Evolutionary conservation across 2,797 vertebrate genomes (phyloP), one percentile per base, ranked within the genome.

Genomic region (Tapirus indicus): DNA sequence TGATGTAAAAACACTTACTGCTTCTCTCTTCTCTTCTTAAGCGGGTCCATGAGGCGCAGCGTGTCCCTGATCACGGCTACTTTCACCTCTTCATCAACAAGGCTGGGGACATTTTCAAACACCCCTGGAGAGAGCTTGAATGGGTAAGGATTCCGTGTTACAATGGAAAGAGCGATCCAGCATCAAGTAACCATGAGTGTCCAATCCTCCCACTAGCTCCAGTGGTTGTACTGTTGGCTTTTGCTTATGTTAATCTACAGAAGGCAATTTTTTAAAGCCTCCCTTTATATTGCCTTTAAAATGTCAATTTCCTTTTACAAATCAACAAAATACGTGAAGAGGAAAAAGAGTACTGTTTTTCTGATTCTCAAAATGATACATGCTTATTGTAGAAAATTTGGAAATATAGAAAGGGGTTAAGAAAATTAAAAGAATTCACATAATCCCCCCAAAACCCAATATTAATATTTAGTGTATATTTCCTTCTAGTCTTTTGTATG

Each of bases 61-160:
- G 99, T 99, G 98, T 99, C 99, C 96, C 99, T 99, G 98, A 99
- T 99, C 93, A 99, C 99, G 0, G 99, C 99, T 78, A 99, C 99
- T 98, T 99, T 99, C 64, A 99, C 99, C 80, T 99, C 99, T 95
- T 99, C 99, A 88, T 99, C 99, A 1, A 99, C 99, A 0, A 99
- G 99, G 98, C 99, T 99, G 64, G 99, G 99, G 54, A 99, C 99
- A 0, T 99, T 99, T 94, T 99, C 99, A 98, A 99, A 99, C 4
- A 99, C 99, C 58, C 99, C 99, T 11, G 99, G 99, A 96, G 99
- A 99, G 87, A 99, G 99, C 99, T 99, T 97, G 74, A 91, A 95
- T 80, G 52, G 97, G 78, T 97, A 80, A 97, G 87, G 82, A 86
- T 78, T 91, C 78, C 6, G 5, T 52, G 74, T 98, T 91, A 98